Evolutionary conservation across 2,797 vertebrate genomes (phyloP), one percentile per base, ranked within the genome.

Genomic region (Balearica regulorum): DNA sequence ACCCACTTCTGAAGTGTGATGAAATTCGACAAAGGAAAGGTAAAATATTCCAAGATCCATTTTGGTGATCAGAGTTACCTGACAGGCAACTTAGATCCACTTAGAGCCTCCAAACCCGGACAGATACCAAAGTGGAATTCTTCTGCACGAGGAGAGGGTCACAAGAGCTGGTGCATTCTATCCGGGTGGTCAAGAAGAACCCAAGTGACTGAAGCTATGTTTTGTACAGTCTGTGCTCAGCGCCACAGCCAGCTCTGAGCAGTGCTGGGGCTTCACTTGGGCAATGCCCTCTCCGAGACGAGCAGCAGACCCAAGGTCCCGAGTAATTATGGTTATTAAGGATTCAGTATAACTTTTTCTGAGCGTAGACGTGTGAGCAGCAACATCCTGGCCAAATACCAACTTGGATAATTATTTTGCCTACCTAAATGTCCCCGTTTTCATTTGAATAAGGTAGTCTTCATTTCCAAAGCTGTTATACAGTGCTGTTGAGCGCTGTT

Each of bases 371-470:
- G 1, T 0, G 15, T 35, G 31, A 89, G 57, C 31, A 4, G 53
- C 20, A 39, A 49, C 13, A 6, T 65, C 76, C 44, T 93, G 90
- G 87, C 66, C 91, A 80, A 60, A 75, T 29, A 81, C 28, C 85
- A 93, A 21, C 33, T 35, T 57, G 41, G 65, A 83, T 90, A 83
- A 95, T 95, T 93, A 94, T 94, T 95, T 90, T 93, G 29, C 89
- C 82, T 80, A 96, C 87, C 87, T 94, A 78, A 86, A 95, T 48
- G 41, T 70, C 61, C 89, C 85, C 4, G 1, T 96, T 95, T 97
- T 75, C 85, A 46, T 35, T 11, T 22, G 85, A 91, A 90, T 73
- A 83, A 83, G 93, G 84, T 87, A 87, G 78, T 83, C 89, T 60
- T 83, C 72, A 58, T 88, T 77, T 95, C 87, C 83, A 93, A 87